Percentiles rank a stretch among this genome's conserved stretches.
These are phyloP conservation scores for Sitta europaea DNA, from an alignment of 2,113 vertebrate genomes.

Conservation along the genomic window DNA sequence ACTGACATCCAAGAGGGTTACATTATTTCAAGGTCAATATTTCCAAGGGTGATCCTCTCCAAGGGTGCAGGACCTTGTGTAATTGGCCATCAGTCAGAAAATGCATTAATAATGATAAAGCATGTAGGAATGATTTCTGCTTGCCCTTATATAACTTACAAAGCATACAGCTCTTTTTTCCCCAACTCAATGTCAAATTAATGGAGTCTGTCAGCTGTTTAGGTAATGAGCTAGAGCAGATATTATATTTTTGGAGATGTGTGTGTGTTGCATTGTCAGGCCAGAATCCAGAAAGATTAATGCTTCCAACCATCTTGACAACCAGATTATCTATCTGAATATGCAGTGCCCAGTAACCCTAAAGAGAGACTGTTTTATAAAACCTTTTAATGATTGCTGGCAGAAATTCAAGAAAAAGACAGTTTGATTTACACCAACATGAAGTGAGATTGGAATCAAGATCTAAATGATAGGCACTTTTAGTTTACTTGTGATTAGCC, in stretches of 20 bases:
- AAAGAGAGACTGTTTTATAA: background rate
- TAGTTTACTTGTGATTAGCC: background rate
- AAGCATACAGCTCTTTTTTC: background rate
- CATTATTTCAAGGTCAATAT: background rate
- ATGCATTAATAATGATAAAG: slow-evolving; percentile 1
- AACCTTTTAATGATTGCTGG: background rate
- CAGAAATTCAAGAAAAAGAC: background rate
- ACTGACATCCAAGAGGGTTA: background rate
- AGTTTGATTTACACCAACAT: background rate
- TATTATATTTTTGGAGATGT: background rate
- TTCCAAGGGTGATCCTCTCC: slow-evolving; percentile 18
- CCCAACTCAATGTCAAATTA: background rate
- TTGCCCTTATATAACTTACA: background rate
- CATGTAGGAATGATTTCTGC: background rate
- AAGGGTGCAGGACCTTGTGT: background rate
- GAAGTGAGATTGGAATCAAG: background rate
- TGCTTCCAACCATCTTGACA: background rate
- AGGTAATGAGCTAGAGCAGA: slow-evolving; percentile 19
- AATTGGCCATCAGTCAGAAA: slow-evolving; percentile 11
- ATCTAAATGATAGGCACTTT: background rate
- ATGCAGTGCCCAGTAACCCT: background rate
- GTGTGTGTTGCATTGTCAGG: background rate
- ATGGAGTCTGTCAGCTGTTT: slow-evolving; percentile 27
- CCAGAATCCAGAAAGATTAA: background rate
- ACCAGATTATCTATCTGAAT: background rate